Evolutionary conservation across 2,113 vertebrate genomes (phyloP), one percentile per base, ranked within the genome.

Genomic region (Otolemur garnettii): DNA sequence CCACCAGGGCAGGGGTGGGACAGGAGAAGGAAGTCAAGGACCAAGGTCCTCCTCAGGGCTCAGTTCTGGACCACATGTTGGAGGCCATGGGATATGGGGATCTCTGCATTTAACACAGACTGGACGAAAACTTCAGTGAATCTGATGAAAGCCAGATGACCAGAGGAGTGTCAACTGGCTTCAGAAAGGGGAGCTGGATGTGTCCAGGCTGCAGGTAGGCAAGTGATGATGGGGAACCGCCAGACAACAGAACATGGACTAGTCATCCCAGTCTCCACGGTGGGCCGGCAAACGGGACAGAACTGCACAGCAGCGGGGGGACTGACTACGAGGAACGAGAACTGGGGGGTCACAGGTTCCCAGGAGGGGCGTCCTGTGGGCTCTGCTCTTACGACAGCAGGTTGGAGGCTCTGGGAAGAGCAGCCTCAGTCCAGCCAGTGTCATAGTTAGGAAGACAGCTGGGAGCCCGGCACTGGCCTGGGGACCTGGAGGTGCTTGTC

Each of bases 261-360:
- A 19, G 24, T 18, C 11, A 24, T 33, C 55, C 33, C 68, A 26
- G 8, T 19, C 53, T 42, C 21, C 0, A 28, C 12, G 1, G 59
- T 6, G 50, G 38, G 17, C 10, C 38, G 1, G 0, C 11, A 7
- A 2, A 71, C 28, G 68, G 28, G 5, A 14, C 12, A 0, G 83
- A 53, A 15, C 7, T 12, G 3, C 75, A 19, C 1, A 0, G 28
- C 45, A n/a, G 28, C 33, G 19, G 13, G 35, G 78, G 21, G 12
- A 0, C 4, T 13, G 62, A 77, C 21, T 0, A 7, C 7, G n/a
- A 5, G 15, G 30, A 1, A 1, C 3, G 28, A 2, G 68, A 2
- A 21, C 7, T 13, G 11, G 69, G 22, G 57, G 11, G 30, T 55
- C 68, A 17, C 50, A 38, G 78, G 13, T 6, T 13, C 90, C 38